phyloP scores from a whole-genome alignment of 2,888 invertebrate species.

The Silvanus unidentatus region DNA sequence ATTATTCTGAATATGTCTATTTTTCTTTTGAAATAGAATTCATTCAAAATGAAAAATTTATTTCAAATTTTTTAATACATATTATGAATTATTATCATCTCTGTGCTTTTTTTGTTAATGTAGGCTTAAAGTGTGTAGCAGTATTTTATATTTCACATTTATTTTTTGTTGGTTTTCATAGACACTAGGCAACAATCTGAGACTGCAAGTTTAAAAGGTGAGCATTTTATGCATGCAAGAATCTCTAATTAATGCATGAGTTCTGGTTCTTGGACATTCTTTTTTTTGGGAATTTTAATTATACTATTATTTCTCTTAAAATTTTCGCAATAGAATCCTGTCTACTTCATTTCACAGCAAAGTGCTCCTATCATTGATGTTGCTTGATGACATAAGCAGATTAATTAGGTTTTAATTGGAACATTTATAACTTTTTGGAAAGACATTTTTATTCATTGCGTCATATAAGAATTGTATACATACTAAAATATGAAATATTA shows the following conservation, averaged over 20 bases:
- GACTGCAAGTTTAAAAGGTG: conserved; percentile 40
- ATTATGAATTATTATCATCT: too few relatives aligned
- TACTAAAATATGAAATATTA: too few relatives aligned
- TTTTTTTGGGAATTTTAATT: neutral
- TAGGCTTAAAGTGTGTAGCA: conserved; percentile 16
- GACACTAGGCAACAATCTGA: conserved; percentile 40
- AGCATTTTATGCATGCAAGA: conserved; percentile 30
- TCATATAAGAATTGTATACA: too few relatives aligned
- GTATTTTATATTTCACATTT: conserved; percentile 22
- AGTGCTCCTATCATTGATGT: too few relatives aligned
- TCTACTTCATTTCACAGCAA: too few relatives aligned
- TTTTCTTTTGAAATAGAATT: neutral
- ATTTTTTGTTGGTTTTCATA: conserved; percentile 42
- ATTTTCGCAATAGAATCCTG: neutral
- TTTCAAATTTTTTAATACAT: too few relatives aligned
- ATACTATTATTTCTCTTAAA: neutral
- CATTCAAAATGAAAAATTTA: too few relatives aligned
- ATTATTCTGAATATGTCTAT: conserved; percentile 9
- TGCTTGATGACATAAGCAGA: too few relatives aligned
- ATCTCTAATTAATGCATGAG: conserved; percentile 13
- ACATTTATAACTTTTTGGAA: too few relatives aligned
- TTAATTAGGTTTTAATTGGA: too few relatives aligned
- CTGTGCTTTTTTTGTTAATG: neutral
- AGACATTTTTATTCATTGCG: too few relatives aligned
- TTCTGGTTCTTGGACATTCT: conserved; percentile 1